phyloP scores from a whole-genome alignment of 2,113 vertebrate genomes.

The Petroica traversi region DNA sequence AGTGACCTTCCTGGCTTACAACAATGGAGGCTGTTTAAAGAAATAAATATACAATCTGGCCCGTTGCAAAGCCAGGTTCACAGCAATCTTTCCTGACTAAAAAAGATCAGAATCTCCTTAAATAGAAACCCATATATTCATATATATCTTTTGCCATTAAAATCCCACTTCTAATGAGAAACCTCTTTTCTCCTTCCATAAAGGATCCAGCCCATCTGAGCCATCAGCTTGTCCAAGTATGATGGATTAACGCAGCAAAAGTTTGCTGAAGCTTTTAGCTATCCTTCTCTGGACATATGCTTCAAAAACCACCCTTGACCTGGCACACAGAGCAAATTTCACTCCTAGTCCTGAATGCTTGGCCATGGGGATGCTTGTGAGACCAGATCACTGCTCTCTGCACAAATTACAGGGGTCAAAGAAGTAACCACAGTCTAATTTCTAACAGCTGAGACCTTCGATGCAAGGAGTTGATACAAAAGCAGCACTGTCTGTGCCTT shows the following conservation, averaged over 20 bases:
- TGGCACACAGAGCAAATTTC: not conserved
- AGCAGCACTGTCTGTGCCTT: conserved; percentile 30
- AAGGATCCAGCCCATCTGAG: not conserved
- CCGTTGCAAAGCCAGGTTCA: not conserved
- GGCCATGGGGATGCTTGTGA: conserved; percentile 6
- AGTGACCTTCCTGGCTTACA: not conserved
- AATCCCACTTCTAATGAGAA: not conserved
- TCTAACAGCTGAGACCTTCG: conserved; percentile 41
- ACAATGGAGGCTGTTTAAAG: not conserved
- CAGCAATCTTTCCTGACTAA: not conserved
- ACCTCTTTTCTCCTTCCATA: not conserved
- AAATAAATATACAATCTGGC: not conserved
- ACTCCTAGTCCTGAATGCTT: not conserved
- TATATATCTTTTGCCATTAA: not conserved
- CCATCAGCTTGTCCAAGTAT: not conserved
- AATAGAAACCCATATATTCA: not conserved
- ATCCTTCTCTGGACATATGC: not conserved
- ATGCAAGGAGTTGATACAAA: conserved; percentile 17
- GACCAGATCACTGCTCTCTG: conserved; percentile 4
- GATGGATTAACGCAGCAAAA: not conserved
- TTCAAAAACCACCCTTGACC: conserved; percentile 21
- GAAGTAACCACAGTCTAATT: conserved; percentile 39
- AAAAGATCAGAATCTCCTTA: not conserved
- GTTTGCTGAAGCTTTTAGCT: not conserved
- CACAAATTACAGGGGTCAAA: conserved; percentile 28